Base-by-base conservation (phyloP, 1,140 invertebrate genomes). In the Rhopalosiphum padi region DNA sequence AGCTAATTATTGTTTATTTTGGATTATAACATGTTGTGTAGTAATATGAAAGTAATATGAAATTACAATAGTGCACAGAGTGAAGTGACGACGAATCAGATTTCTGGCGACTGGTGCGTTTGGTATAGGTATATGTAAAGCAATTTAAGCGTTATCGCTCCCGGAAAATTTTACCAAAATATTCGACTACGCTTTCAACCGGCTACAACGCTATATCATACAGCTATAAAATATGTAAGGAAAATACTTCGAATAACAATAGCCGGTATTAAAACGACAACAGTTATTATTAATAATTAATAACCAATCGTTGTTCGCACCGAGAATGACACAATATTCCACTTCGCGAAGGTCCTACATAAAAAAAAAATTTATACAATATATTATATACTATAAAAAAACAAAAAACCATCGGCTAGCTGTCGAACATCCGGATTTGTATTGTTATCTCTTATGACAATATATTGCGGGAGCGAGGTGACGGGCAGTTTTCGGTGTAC, bases 361-460 rank as follows among this genome's bases (percentile, higher is more conserved):
- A 77, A 77, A 18, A 68, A 68, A 60, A n/a, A 68, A 37, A 77
- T 18, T 1, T 77, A 6, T 21, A n/a, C 15, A 51, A 51, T 51
- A 51, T 51, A 4, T n/a, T 30, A 15, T 60, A 30, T 1, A 68
- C 2, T 60, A 30, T 68, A 68, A n/a, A 15, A 15, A 30, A 60
- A 55, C 25, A 68, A 68, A 68, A 77, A 77, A 77, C n/a, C 30
- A 35, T 6, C 60, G n/a, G 60, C 60, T n/a, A 30, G 30, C 15
- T 77, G 60, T 77, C 60, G 60, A 77, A 77, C 30, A 77, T 77
- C 60, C 60, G n/a, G 60, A 77, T 77, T 77, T 77, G 60, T 77
- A 77, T 77, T 77, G 60, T 77, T 77, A 77, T 77, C 30, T 77
- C 60, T 77, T 77, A n/a, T 77, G 60, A 77, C 60, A 77, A 77